Conservation (phyloP, 2,888 invertebrate species). For the Orchestes rusci region DNA sequence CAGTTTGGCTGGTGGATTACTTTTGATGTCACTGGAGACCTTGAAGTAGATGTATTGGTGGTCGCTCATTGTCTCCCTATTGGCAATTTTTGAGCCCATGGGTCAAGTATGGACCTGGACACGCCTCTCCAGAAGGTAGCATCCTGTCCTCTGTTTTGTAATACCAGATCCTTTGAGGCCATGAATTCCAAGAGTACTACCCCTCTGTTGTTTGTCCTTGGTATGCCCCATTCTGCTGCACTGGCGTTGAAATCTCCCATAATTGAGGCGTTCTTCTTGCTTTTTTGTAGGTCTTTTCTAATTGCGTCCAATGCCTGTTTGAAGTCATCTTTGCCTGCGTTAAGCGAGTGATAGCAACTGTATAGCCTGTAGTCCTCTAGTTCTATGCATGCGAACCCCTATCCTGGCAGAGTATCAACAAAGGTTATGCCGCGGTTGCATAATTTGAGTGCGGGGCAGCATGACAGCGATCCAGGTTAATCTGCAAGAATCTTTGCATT, state of each 20-base stretch:
- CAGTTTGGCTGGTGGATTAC: background rate
- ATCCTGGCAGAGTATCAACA: background rate
- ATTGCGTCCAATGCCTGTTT: background rate
- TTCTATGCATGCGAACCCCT: background rate
- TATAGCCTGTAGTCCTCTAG: background rate
- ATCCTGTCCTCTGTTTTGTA: slow-evolving; percentile 11
- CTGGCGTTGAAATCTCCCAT: slow-evolving; percentile 18
- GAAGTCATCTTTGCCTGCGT: background rate
- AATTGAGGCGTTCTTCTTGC: background rate
- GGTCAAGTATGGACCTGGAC: no score
- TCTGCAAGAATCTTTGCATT: no score
- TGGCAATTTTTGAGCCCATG: no score
- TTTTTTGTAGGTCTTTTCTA: background rate
- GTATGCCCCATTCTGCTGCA: slow-evolving; percentile 10
- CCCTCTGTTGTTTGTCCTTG: slow-evolving; percentile 14
- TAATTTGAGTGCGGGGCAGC: no score
- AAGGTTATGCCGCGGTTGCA: background rate
- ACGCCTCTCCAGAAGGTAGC: slow-evolving; percentile 16
- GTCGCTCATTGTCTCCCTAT: no score
- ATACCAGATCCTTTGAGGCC: slow-evolving; percentile 5
- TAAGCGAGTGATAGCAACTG: background rate
- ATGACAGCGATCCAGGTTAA: no score
- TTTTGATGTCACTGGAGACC: background rate
- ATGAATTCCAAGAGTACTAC: slow-evolving; percentile 9
- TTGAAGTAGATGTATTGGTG: slow-evolving; percentile 5